Percentiles rank a stretch among this genome's conserved stretches.
Conservation (phyloP, 2,797 vertebrate genomes). For the Vultur gryphus region DNA sequence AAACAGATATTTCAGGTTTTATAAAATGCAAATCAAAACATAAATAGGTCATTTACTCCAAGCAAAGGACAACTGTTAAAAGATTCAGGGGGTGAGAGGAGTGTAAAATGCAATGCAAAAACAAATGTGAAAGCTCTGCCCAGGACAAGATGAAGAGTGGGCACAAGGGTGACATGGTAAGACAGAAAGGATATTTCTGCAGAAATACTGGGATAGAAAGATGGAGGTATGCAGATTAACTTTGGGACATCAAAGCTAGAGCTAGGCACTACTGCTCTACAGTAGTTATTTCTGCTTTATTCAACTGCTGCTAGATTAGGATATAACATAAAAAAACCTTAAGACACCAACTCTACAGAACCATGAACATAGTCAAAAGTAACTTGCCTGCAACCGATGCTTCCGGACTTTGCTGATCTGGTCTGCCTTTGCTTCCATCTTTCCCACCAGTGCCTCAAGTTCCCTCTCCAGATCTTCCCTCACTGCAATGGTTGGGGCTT, state of each 20-base stretch:
- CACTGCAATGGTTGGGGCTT: slow-evolving; percentile 73
- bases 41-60: not conserved
- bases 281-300: not conserved
- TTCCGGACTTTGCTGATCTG: slow-evolving; percentile 91
- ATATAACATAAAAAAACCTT: not conserved
- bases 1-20: not conserved
- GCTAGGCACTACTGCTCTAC: not conserved
- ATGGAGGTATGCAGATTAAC: not conserved
- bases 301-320: not conserved
- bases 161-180: not conserved
- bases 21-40: not conserved
- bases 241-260: not conserved
- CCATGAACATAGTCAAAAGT: not conserved
- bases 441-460: slow-evolving; percentile 83
- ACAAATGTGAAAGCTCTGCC: not conserved
- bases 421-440: slow-evolving; percentile 93
- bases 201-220: not conserved
- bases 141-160: not conserved
- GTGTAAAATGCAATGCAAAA: not conserved
- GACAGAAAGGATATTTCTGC: not conserved
- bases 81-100: not conserved
- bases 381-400: slow-evolving; percentile 82
- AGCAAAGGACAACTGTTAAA: not conserved
- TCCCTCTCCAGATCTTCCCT: slow-evolving; percentile 83
- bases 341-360: not conserved